Evolutionary conservation across 1,140 invertebrate species (phyloP), one percentile per base, ranked within the genome.

Genomic region (Drosophila orena): DNA sequence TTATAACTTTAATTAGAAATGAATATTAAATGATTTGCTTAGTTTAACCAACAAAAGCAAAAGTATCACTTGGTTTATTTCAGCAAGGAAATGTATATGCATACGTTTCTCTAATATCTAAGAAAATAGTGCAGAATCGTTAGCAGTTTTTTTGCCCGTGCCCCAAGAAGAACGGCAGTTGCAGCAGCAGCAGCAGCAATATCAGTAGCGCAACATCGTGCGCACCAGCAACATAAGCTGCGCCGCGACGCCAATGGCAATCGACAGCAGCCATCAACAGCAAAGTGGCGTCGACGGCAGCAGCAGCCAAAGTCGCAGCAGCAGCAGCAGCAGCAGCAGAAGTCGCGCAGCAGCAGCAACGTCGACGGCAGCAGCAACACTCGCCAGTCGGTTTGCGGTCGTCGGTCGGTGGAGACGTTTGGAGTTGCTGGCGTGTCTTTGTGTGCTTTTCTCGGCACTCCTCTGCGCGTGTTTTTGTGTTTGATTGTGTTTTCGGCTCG

Each of bases 321-420:
- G 5, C 17, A 40, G 22, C 61, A 44, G 35, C 62, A 34, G 47
- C 49, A 27, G 17, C 37, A 34, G 15, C 50, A 34, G 35, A n/a
- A 42, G 15, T 35, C 34, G 12, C 42, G 22, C 68, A 46, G 24
- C 62, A 11, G 44, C 50, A 69, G 62, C 66, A 70, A 56, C 37
- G 46, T 38, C 43, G 43, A 57, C 64, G n/a, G 27, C 64, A 17
- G 52, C 77, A 66, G 66, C 64, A 56, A 49, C 66, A 55, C 66
- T 69, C 52, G 44, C 57, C 64, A 88, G 84, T 88, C 88, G 76
- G 59, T 73, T 79, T 60, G 62, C 71, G 74, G 59, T 89, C 72
- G 79, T 89, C 77, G 61, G 52, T 61, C 44, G 71, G 24, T 70
- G 60, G 69, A 49, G 59, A 59, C 57, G 75, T 52, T 62, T 76